Conservation (phyloP, 1,140 invertebrate genomes). For the Ostrea edulis region DNA sequence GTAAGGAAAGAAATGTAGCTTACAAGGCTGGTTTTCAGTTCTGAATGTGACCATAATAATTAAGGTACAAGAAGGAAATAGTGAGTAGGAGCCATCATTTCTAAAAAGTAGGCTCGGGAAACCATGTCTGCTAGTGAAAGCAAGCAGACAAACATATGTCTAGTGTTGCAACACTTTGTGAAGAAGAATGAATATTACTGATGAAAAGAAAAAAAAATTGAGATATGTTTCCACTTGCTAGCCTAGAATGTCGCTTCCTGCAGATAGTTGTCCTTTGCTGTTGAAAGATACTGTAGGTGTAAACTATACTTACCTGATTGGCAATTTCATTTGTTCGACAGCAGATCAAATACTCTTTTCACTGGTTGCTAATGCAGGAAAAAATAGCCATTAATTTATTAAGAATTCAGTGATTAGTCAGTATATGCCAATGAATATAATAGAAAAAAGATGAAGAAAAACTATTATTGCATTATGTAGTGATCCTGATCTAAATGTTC, state of each 20-base stretch:
- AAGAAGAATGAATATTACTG: constrained; percentile 19
- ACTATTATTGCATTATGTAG: constrained; percentile 9
- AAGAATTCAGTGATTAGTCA: not conserved
- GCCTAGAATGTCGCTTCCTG: not conserved
- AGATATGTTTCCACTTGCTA: constrained; percentile 21
- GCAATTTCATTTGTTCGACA: constrained; percentile 2
- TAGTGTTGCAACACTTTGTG: constrained; percentile 18
- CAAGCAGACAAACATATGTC: too few species aligned
- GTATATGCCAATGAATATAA: constrained; percentile 23
- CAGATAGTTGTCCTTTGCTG: constrained; percentile 27
- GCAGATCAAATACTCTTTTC: not conserved
- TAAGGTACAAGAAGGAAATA: not conserved
- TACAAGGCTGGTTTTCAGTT: not conserved
- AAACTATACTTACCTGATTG: not conserved
- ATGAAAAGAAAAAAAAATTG: not conserved
- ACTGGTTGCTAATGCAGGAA: not conserved
- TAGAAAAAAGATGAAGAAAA: not conserved
- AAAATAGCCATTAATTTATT: not conserved
- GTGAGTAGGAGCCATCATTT: not conserved
- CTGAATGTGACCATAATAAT: not conserved
- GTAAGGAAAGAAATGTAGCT: not conserved
- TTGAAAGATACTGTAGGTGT: constrained; percentile 4
- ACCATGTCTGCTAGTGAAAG: not conserved
- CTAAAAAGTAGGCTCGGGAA: not conserved
- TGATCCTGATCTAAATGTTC: constrained; percentile 32